Percentiles rank a stretch among this genome's conserved stretches.
Conservation (phyloP, 1,140 invertebrate species). For the Rhizoglyphus robini region DNA sequence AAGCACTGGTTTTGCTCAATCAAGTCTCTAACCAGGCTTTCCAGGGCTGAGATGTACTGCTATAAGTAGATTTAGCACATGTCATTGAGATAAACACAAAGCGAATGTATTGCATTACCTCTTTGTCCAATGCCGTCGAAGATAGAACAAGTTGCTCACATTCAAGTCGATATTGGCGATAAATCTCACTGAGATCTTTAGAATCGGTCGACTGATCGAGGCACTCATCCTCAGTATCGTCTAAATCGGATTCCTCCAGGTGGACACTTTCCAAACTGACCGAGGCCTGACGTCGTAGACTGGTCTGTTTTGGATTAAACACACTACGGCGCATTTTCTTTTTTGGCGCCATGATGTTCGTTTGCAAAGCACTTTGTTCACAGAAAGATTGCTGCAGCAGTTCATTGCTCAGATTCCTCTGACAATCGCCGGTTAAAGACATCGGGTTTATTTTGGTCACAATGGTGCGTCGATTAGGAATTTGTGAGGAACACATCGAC, state of each 20-base stretch:
- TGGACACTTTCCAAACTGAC: too few relatives aligned
- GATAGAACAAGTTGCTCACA: neutral
- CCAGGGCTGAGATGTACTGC: neutral
- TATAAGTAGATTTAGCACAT: neutral
- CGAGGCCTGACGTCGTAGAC: too few relatives aligned
- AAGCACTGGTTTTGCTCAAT: constrained; percentile 3
- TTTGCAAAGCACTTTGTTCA: too few relatives aligned
- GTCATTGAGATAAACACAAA: neutral
- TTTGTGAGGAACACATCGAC: too few relatives aligned
- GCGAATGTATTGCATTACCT: neutral
- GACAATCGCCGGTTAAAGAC: too few relatives aligned
- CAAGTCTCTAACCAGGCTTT: neutral
- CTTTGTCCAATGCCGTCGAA: neutral
- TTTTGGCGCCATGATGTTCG: too few relatives aligned
- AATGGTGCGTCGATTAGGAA: too few relatives aligned
- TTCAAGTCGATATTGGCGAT: constrained; percentile 10
- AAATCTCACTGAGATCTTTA: constrained; percentile 5
- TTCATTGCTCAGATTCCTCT: too few relatives aligned
- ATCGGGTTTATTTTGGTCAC: too few relatives aligned
- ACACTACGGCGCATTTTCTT: too few relatives aligned
- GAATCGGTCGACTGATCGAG: neutral
- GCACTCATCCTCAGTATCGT: neutral
- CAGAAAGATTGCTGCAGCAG: too few relatives aligned
- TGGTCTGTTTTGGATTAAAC: too few relatives aligned
- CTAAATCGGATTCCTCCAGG: neutral